Evolutionary conservation across 2,888 invertebrate genomes (phyloP).

Genomic region (Perdita meconis): DNA sequence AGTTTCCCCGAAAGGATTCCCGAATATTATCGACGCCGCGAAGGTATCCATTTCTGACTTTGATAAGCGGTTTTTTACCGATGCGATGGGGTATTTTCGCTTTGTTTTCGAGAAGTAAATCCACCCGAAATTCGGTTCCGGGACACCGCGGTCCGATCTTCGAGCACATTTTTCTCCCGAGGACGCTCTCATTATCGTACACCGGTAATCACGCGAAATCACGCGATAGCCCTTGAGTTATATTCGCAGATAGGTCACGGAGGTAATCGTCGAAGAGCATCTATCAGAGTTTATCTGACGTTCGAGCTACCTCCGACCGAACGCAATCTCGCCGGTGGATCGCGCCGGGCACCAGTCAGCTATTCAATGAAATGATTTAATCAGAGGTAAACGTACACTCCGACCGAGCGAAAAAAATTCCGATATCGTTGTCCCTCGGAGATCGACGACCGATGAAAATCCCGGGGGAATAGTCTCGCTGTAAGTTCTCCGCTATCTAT

Average conservation of each 20-base stretch:
- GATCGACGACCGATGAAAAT: conserved; percentile 33
- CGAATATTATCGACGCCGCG: conserved; percentile 36
- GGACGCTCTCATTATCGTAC: conserved; percentile 44
- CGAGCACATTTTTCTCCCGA: conserved; percentile 41
- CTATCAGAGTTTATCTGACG: conserved; percentile 70
- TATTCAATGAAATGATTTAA: conserved; percentile 65
- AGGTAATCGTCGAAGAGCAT: conserved; percentile 63
- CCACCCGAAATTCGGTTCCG: background rate
- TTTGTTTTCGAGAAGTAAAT: background rate
- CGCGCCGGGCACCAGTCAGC: conserved; percentile 52
- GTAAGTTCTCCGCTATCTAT: conserved; percentile 70
- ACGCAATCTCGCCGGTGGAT: conserved; percentile 60
- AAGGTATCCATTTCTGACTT: conserved; percentile 72
- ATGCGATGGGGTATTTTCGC: background rate
- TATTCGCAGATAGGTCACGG: conserved; percentile 60
- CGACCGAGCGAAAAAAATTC: conserved; percentile 32
- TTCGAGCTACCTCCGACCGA: conserved; percentile 24
- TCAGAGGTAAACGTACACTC: conserved; percentile 58
- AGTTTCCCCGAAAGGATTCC: conserved; percentile 14
- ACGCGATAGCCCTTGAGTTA: conserved; percentile 68
- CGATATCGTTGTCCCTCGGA: background rate
- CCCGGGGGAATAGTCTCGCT: conserved; percentile 51
- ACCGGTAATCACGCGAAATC: conserved; percentile 57
- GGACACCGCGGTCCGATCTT: background rate
- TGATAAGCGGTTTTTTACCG: conserved; percentile 49